Conservation (phyloP, 2,113 vertebrate species). For the Percopsis transmontana region DNA sequence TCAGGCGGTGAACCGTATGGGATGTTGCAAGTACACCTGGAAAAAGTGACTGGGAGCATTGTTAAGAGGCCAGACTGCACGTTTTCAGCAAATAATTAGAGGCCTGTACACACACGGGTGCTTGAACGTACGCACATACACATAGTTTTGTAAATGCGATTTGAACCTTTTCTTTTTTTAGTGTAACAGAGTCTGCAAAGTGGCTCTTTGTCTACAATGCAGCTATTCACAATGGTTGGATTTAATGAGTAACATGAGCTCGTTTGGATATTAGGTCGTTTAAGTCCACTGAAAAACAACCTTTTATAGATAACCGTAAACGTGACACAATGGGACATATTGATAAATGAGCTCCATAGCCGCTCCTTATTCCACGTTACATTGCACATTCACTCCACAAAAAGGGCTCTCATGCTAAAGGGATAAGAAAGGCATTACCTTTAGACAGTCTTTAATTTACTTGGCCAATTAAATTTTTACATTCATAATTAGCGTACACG, state of each 20-base stretch:
- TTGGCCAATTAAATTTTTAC: constrained; percentile 37
- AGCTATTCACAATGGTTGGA: constrained; percentile 6
- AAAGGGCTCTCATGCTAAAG: background rate
- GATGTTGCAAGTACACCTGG: constrained; percentile 55
- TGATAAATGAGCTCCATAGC: constrained; percentile 26
- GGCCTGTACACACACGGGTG: constrained; percentile 4
- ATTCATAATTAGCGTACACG: constrained; percentile 28
- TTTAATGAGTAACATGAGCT: background rate
- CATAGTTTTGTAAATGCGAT: background rate
- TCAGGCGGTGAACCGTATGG: constrained; percentile 18
- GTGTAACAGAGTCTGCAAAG: background rate
- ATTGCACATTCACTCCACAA: background rate
- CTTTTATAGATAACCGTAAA: constrained; percentile 14
- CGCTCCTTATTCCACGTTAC: background rate
- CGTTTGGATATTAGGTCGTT: background rate
- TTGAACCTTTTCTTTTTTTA: constrained; percentile 2
- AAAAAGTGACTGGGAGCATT: constrained; percentile 63
- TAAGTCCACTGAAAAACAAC: background rate
- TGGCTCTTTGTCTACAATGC: background rate
- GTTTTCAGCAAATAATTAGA: background rate
- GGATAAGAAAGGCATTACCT: background rate
- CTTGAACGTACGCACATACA: background rate
- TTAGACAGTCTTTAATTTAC: constrained; percentile 38
- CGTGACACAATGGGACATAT: constrained; percentile 17
- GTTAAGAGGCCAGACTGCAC: constrained; percentile 37